Conservation (phyloP, 2,113 vertebrate genomes). For the Takifugu bimaculatus region DNA sequence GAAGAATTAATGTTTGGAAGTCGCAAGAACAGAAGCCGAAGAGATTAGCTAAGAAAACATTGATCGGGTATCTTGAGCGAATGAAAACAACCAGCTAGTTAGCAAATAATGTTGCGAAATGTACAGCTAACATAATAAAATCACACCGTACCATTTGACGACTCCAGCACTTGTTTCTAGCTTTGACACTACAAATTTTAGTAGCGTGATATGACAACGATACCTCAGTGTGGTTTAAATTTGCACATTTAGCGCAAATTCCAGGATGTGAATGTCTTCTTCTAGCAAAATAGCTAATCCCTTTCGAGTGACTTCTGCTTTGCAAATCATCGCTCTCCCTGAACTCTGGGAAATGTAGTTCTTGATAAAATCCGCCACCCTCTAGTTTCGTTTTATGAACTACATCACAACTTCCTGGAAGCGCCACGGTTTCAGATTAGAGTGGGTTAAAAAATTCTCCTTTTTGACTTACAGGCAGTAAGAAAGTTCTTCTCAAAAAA, state of each 20-base stretch:
- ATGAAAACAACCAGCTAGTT: slow-evolving; percentile 17
- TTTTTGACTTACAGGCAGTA: background rate
- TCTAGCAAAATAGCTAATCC: slow-evolving; percentile 66
- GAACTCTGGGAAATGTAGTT: slow-evolving; percentile 61
- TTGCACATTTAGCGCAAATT: slow-evolving; percentile 19
- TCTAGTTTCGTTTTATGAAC: slow-evolving; percentile 9
- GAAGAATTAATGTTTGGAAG: too few relatives aligned
- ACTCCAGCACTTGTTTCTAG: background rate
- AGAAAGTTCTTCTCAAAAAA: too few relatives aligned
- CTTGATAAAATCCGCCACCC: rapidly evolving
- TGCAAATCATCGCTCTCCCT: slow-evolving; percentile 18
- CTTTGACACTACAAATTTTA: background rate
- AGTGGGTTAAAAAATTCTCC: background rate
- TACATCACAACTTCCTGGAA: slow-evolving; percentile 28
- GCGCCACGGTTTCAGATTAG: background rate
- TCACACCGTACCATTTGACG: background rate
- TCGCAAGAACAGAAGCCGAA: too few relatives aligned
- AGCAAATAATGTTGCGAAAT: background rate
- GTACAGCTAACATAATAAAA: background rate
- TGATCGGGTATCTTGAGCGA: background rate
- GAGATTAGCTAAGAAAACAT: background rate
- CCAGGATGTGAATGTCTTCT: slow-evolving; percentile 43
- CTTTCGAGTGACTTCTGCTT: slow-evolving; percentile 66
- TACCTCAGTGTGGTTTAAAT: slow-evolving; percentile 44
- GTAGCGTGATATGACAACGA: background rate